phyloP scores from a whole-genome alignment of 2,888 invertebrate species.

The Pheosia gnoma region DNA sequence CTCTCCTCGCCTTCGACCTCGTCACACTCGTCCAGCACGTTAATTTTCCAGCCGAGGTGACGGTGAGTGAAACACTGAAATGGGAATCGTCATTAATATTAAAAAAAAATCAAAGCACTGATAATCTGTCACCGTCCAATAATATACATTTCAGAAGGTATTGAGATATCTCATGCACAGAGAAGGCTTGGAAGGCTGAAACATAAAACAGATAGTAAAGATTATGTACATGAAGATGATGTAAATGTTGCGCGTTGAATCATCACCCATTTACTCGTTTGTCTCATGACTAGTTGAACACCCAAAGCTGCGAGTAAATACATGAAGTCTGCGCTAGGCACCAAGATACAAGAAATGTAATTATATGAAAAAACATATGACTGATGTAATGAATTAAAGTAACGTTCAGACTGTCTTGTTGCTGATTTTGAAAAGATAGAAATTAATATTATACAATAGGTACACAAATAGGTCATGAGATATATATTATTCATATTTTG shows the following conservation, averaged over 20 bases:
- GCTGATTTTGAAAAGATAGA: neutral
- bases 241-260: neutral
- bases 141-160: conserved; percentile 48
- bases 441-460: too few species aligned
- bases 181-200: conserved; percentile 82
- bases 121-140: conserved; percentile 58
- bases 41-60: conserved; percentile 97
- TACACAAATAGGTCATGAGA: neutral
- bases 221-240: conserved; percentile 69
- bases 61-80: conserved; percentile 96
- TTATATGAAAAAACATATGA: conserved; percentile 20
- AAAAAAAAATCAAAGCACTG: conserved; percentile 16
- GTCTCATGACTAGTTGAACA: neutral
- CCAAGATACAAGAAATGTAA: conserved; percentile 16
- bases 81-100: conserved; percentile 22
- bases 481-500: neutral
- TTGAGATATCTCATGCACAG: conserved; percentile 74
- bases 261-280: neutral
- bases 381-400: conserved; percentile 14
- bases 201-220: conserved; percentile 78
- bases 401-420: conserved; percentile 1
- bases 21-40: conserved; percentile 93
- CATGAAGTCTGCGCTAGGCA: conserved; percentile 8
- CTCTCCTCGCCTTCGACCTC: conserved; percentile 81
- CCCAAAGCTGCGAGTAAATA: neutral